Conservation (phyloP, 2,888 invertebrate species). For the Cremastinae sp. region DNA sequence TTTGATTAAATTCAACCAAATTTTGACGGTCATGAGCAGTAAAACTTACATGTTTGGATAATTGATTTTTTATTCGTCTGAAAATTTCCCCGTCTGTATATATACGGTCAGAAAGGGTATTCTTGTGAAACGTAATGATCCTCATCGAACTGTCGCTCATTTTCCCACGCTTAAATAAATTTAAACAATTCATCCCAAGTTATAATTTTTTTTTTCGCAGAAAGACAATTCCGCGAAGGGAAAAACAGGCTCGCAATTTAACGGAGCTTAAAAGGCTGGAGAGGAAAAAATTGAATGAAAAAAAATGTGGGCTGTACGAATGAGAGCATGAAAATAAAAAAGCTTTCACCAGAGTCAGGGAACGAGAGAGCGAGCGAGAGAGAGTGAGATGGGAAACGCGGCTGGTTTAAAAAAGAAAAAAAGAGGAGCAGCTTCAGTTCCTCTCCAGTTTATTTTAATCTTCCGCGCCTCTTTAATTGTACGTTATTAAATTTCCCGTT, state of each 20-base stretch:
- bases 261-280: background rate
- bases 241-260: background rate
- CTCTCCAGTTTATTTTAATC: conserved; percentile 32
- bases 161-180: background rate
- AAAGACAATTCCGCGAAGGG: too few relatives aligned
- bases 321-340: conserved; percentile 15
- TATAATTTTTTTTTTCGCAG: too few relatives aligned
- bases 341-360: conserved; percentile 12
- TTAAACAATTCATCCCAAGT: background rate
- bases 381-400: conserved; percentile 9
- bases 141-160: too few relatives aligned
- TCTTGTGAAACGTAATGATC: too few relatives aligned
- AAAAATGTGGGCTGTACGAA: conserved; percentile 13
- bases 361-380: conserved; percentile 16
- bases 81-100: too few relatives aligned
- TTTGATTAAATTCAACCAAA: too few relatives aligned
- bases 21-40: too few relatives aligned
- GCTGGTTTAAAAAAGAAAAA: too few relatives aligned
- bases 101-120: too few relatives aligned
- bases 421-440: conserved; percentile 12
- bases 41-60: too few relatives aligned
- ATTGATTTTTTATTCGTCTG: too few relatives aligned
- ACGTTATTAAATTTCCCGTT: conserved; percentile 55
- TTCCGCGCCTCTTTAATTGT: conserved; percentile 47
- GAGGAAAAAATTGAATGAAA: too few relatives aligned